Evolutionary conservation across 2,797 vertebrate species (phyloP).

Genomic region (Luscinia luscinia): DNA sequence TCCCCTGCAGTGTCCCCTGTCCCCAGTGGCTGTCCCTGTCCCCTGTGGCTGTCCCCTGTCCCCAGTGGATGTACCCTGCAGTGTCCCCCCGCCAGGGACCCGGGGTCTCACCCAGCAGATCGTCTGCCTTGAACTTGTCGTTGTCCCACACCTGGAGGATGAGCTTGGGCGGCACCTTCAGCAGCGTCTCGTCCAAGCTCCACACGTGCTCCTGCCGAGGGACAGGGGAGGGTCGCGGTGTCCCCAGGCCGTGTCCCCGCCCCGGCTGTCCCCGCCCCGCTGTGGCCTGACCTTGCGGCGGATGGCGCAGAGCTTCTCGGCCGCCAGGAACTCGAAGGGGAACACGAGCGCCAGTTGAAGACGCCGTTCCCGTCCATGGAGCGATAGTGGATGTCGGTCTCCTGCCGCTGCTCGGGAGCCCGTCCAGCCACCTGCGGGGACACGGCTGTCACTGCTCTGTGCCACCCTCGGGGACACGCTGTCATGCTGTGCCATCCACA

Average conservation of each 20-base stretch:
- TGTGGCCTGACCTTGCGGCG: background rate
- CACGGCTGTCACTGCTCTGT: rapidly evolving
- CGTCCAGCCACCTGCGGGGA: constrained; percentile 67
- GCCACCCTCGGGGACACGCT: too few relatives aligned
- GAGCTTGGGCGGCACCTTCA: constrained; percentile 76
- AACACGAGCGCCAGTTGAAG: constrained; percentile 82
- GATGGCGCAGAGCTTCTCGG: constrained; percentile 58
- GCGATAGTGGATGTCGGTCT: constrained; percentile 76
- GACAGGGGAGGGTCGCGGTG: rapidly evolving
- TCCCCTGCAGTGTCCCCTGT: too few relatives aligned
- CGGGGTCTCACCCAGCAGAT: constrained; percentile 74
- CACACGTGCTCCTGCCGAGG: constrained; percentile 46
- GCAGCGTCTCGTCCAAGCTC: constrained; percentile 59
- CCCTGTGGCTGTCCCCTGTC: too few relatives aligned
- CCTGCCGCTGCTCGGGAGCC: constrained; percentile 73
- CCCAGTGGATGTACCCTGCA: background rate
- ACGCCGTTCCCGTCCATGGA: constrained; percentile 55
- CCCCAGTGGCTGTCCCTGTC: too few relatives aligned
- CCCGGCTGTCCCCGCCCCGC: background rate
- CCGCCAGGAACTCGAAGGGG: constrained; percentile 67
- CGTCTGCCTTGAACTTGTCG: constrained; percentile 70
- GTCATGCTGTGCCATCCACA: too few relatives aligned
- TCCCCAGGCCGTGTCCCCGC: background rate
- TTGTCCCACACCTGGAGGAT: constrained; percentile 83
- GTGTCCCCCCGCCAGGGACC: background rate